phyloP scores from a whole-genome alignment of 1,140 invertebrate genomes.

The Olivierus martensii region DNA sequence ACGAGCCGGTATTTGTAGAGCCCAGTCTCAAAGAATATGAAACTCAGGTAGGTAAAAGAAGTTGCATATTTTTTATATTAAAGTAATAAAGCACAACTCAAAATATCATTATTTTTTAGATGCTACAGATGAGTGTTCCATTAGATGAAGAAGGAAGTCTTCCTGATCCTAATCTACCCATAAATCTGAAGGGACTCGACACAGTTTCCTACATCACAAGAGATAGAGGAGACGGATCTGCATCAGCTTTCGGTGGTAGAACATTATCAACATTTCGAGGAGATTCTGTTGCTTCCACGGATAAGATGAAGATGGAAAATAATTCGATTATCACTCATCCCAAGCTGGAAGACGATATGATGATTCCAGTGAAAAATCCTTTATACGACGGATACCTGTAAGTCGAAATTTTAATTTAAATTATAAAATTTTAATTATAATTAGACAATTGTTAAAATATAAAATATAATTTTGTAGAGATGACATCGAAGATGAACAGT shows the following conservation, averaged over 20 bases:
- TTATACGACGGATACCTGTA: too few relatives aligned
- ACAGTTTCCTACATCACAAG: slow-evolving; percentile 10
- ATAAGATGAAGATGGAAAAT: background rate
- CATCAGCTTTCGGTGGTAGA: slow-evolving; percentile 6
- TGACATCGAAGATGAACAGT: too few relatives aligned
- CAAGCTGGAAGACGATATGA: too few relatives aligned
- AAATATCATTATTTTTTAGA: slow-evolving; percentile 28
- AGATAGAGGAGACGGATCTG: slow-evolving; percentile 2
- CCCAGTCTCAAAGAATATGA: slow-evolving; percentile 68
- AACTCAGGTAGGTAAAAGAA: slow-evolving; percentile 41
- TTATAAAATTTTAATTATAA: too few relatives aligned
- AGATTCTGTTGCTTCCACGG: background rate
- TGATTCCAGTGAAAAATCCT: too few relatives aligned
- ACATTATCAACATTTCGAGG: background rate
- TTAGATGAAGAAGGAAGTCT: slow-evolving; percentile 18
- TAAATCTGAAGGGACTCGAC: slow-evolving; percentile 8
- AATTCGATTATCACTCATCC: too few relatives aligned
- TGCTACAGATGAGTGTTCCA: slow-evolving; percentile 69
- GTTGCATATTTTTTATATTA: slow-evolving; percentile 1
- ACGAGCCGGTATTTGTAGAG: slow-evolving; percentile 63
- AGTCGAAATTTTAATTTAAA: too few relatives aligned
- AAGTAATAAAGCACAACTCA: background rate
- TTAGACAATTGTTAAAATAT: too few relatives aligned
- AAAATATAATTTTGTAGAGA: too few relatives aligned
- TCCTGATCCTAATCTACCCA: slow-evolving; percentile 6